phyloP scores from a whole-genome alignment of 2,888 invertebrate genomes.

The Dryobota labecula region DNA sequence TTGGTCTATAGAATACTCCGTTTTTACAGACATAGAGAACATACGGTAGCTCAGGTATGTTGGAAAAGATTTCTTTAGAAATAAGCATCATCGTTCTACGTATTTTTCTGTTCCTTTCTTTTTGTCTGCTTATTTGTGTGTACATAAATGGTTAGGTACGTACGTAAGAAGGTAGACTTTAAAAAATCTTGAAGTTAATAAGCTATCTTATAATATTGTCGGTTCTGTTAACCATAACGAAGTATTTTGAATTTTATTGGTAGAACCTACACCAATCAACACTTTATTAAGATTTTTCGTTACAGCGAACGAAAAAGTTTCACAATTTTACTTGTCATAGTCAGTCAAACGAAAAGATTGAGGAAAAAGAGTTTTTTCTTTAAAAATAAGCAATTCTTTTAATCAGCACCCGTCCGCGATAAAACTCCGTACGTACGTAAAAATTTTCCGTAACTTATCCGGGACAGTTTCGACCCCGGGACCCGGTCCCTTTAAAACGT shows the following conservation, averaged over 20 bases:
- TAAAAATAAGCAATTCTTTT: conserved; percentile 46
- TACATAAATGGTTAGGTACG: too few species aligned
- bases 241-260: not conserved
- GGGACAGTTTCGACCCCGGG: conserved; percentile 32
- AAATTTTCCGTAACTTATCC: conserved; percentile 23
- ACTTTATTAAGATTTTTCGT: not conserved
- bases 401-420: conserved; percentile 34
- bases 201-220: not conserved
- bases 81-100: too few species aligned
- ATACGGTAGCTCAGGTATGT: too few species aligned
- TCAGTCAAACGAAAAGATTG: conserved; percentile 35
- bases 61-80: too few species aligned
- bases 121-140: too few species aligned
- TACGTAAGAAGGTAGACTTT: not conserved
- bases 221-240: not conserved
- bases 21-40: not conserved
- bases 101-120: too few species aligned
- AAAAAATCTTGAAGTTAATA: not conserved
- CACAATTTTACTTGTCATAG: conserved; percentile 32
- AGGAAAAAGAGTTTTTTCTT: conserved; percentile 31
- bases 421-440: conserved; percentile 34
- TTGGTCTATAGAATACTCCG: too few species aligned
- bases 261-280: too few species aligned
- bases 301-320: conserved; percentile 17
- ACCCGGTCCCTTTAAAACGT: conserved; percentile 9